Conservation (phyloP, 2,888 invertebrate species). For the Spodoptera exigua region DNA sequence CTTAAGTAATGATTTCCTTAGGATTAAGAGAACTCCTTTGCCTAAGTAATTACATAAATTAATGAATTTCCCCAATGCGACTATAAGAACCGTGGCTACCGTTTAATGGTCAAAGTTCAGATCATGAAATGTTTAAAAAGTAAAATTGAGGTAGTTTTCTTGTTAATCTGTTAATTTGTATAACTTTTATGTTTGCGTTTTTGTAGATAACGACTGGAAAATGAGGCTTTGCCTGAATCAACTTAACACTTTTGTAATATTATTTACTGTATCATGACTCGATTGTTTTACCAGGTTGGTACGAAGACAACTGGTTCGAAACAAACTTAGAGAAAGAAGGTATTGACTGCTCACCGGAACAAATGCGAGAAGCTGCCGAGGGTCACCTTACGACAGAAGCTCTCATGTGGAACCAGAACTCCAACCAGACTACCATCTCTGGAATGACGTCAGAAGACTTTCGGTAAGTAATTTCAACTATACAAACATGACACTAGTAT, state of each 20-base stretch:
- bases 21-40: slow-evolving; percentile 24
- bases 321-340: slow-evolving; percentile 95
- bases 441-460: slow-evolving; percentile 98
- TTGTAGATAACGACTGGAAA: background rate
- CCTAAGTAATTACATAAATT: slow-evolving; percentile 30
- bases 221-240: background rate
- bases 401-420: slow-evolving; percentile 99
- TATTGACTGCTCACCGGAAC: slow-evolving; percentile 96
- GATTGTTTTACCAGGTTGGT: slow-evolving; percentile 92
- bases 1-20: slow-evolving; percentile 20
- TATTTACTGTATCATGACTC: background rate
- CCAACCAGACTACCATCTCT: slow-evolving; percentile 96
- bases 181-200: slow-evolving; percentile 12
- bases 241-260: background rate
- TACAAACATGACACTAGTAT: background rate
- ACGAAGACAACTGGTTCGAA: slow-evolving; percentile 99
- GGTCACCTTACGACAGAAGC: slow-evolving; percentile 99
- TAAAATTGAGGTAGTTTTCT: background rate
- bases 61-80: slow-evolving; percentile 14
- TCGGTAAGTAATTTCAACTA: slow-evolving; percentile 77
- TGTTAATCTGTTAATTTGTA: slow-evolving; percentile 4
- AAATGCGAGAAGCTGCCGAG: slow-evolving; percentile 98
- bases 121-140: slow-evolving; percentile 3
- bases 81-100: slow-evolving; percentile 14
- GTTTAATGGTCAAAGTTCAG: slow-evolving; percentile 26